phyloP scores from a whole-genome alignment of 2,888 invertebrate species.

The Galerucella pusilla region DNA sequence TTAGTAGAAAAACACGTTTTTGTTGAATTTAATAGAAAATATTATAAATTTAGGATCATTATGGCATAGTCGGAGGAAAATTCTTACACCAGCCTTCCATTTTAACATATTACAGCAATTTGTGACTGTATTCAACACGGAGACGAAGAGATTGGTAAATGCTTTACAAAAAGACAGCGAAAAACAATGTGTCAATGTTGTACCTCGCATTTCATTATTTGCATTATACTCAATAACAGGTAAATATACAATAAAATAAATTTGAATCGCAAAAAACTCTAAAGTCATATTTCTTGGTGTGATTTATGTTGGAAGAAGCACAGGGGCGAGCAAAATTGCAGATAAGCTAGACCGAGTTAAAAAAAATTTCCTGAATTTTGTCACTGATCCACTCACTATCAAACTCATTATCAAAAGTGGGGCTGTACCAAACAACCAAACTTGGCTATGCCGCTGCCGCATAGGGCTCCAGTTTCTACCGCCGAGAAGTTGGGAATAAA shows the following conservation, averaged over 20 bases:
- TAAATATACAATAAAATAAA: slow-evolving; percentile 51
- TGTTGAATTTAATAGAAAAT: not conserved
- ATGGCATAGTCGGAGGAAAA: slow-evolving; percentile 52
- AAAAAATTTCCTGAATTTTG: too few relatives aligned
- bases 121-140: slow-evolving; percentile 48
- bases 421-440: too few relatives aligned
- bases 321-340: too few relatives aligned
- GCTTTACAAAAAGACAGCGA: slow-evolving; percentile 51
- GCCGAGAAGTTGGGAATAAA: too few relatives aligned
- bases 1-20: too few relatives aligned
- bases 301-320: too few relatives aligned
- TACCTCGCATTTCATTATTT: slow-evolving; percentile 65
- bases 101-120: slow-evolving; percentile 53
- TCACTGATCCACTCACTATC: too few relatives aligned
- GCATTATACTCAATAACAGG: slow-evolving; percentile 70
- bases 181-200: slow-evolving; percentile 61
- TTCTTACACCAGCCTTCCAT: slow-evolving; percentile 54
- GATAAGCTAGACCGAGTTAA: too few relatives aligned
- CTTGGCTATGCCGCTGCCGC: too few relatives aligned
- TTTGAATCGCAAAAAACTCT: not conserved
- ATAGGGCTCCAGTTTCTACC: too few relatives aligned
- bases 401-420: too few relatives aligned
- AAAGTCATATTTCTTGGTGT: not conserved
- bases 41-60: slow-evolving; percentile 43
- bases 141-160: slow-evolving; percentile 48